Conservation (phyloP, 2,888 invertebrate genomes). For the Malthinus flaveolus region DNA sequence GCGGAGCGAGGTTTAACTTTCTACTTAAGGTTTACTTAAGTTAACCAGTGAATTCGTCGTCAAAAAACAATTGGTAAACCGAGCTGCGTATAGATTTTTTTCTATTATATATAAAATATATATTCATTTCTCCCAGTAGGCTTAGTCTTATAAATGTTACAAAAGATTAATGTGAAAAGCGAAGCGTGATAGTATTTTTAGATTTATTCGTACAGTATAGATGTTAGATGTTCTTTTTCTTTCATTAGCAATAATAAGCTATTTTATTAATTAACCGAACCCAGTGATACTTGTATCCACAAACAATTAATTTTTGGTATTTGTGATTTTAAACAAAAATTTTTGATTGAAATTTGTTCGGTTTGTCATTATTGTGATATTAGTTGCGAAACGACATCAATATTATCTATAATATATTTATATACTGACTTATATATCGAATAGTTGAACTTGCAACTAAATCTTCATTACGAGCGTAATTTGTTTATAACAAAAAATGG, state of each 20-base stretch:
- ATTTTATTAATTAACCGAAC: slow-evolving; percentile 1
- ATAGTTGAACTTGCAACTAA: slow-evolving; percentile 24
- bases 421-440: slow-evolving; percentile 10
- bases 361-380: slow-evolving; percentile 24
- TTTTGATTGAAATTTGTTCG: not conserved
- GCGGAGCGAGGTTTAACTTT: not conserved
- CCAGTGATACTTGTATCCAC: slow-evolving; percentile 1
- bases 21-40: too few relatives aligned
- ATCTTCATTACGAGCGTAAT: slow-evolving; percentile 9
- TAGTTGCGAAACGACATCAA: slow-evolving; percentile 23
- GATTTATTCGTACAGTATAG: slow-evolving; percentile 25
- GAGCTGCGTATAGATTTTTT: slow-evolving; percentile 1
- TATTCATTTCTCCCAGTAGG: slow-evolving; percentile 25
- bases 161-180: slow-evolving; percentile 30
- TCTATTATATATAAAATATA: too few relatives aligned
- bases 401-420: not conserved
- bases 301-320: not conserved
- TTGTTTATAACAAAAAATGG: slow-evolving; percentile 24
- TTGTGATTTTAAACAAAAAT: slow-evolving; percentile 8
- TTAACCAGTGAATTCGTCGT: not conserved
- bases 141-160: slow-evolving; percentile 23
- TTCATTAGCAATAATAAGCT: slow-evolving; percentile 20
- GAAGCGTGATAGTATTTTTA: slow-evolving; percentile 33
- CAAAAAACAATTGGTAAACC: not conserved
- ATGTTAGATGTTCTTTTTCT: slow-evolving; percentile 22